A percentile compares a stretch with the other conserved stretches of the same genome.
Conservation (phyloP, 2,888 invertebrate genomes). For the Lysandra bellargus region DNA sequence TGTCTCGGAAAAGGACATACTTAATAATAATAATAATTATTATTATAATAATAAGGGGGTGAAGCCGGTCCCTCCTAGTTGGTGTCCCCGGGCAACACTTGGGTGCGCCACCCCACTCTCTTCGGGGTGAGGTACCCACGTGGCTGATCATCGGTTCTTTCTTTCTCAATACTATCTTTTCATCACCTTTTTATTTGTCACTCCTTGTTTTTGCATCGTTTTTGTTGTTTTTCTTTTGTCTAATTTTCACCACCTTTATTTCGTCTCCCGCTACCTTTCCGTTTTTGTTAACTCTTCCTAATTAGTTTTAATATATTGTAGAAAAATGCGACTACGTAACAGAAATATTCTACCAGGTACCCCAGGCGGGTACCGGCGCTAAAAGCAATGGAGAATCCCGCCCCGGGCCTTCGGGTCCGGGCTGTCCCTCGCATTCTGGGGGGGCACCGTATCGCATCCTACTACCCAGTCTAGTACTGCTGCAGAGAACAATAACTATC, state of each 20-base stretch:
- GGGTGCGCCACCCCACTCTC: too few relatives aligned
- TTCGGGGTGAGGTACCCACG: too few relatives aligned
- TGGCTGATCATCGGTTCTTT: too few relatives aligned
- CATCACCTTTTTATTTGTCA: too few relatives aligned
- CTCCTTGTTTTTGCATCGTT: not conserved
- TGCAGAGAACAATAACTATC: conserved; percentile 7
- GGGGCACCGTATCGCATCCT: conserved; percentile 31
- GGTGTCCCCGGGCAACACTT: too few relatives aligned
- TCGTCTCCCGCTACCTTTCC: not conserved
- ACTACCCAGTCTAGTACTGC: conserved; percentile 30
- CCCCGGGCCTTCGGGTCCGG: conserved; percentile 1
- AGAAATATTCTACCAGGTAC: conserved; percentile 29
- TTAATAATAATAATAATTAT: too few relatives aligned
- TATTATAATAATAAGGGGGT: too few relatives aligned
- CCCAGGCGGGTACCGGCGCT: not conserved
- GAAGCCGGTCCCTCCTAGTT: too few relatives aligned
- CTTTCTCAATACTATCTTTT: too few relatives aligned
- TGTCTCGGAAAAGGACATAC: too few relatives aligned
- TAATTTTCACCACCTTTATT: not conserved
- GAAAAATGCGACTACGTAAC: conserved; percentile 30
- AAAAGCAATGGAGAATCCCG: too few relatives aligned
- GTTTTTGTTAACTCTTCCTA: not conserved
- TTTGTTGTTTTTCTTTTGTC: not conserved
- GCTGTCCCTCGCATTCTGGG: conserved; percentile 33
- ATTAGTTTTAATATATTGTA: not conserved